phyloP scores from a whole-genome alignment of 2,113 vertebrate genomes.

The Ochotona princeps region DNA sequence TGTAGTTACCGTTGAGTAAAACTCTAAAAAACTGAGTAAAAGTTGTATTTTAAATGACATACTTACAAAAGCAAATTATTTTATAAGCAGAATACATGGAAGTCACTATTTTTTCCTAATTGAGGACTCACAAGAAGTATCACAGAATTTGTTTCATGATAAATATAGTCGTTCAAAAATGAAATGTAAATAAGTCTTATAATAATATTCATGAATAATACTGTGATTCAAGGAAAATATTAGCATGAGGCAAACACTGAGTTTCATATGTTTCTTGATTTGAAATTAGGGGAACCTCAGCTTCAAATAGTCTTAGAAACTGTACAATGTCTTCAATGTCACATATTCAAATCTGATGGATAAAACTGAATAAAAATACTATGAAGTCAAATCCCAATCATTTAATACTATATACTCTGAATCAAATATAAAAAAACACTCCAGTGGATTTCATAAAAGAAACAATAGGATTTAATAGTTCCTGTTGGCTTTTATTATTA shows the following conservation, averaged over 20 bases:
- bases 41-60: conserved; percentile 56
- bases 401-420: neutral
- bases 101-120: conserved; percentile 43
- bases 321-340: neutral
- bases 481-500: neutral
- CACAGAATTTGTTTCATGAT: conserved; percentile 57
- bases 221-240: conserved; percentile 68
- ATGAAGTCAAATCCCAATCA: neutral
- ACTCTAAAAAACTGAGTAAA: neutral
- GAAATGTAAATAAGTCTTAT: conserved; percentile 62
- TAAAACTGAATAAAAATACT: neutral
- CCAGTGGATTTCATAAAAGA: conserved; percentile 4
- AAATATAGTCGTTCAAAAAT: conserved; percentile 69
- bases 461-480: conserved; percentile 19
- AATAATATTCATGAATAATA: conserved; percentile 64
- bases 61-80: conserved; percentile 53
- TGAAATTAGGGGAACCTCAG: conserved; percentile 45
- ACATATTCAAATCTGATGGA: conserved; percentile 19
- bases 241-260: conserved; percentile 55
- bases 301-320: conserved; percentile 57
- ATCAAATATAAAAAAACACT: neutral
- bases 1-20: neutral
- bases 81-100: conserved; percentile 50
- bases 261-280: conserved; percentile 48
- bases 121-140: conserved; percentile 46